Evolutionary conservation across 2,797 vertebrate genomes (phyloP), one percentile per base, ranked within the genome.

Genomic region (Acanthurus leucopareius): DNA sequence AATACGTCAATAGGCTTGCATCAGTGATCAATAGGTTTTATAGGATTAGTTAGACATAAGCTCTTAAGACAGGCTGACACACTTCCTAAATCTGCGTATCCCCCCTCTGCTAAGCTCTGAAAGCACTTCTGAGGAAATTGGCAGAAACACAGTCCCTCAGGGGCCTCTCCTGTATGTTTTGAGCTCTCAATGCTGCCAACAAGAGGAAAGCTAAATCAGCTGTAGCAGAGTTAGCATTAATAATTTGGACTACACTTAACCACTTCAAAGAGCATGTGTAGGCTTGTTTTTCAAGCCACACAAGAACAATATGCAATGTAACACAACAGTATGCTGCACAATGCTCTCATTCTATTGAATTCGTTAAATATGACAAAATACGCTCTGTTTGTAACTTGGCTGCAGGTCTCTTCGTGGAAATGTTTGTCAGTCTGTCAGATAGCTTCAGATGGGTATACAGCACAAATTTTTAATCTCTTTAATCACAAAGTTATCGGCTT

Each of bases 401-500:
- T 67, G 49, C 57, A 53, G 84, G 77, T 57, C 54, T 73, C 19
- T 52, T 32, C 68, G 65, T 66, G 69, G 51, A 84, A 69, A 64
- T 79, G 70, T 82, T 84, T 17, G n/a, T 71, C 76, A 86, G 70
- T 79, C 86, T 84, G 86, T 91, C 89, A 85, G 52, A 60, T 17
- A 74, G 78, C 80, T 78, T 81, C 65, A 83, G 75, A 85, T 73
- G 77, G 76, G 58, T 73, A 82, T 75, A 86, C 72, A 79, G 81
- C 73, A 75, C 69, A 88, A 64, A 68, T 85, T 89, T 88, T 89
- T 89, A 88, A 93, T 93, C 83, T 65, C 28, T 32, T 32, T 32
- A 32, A 32, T 32, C 28, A 32, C 28, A 32, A 84, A 93, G 83
- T 92, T 89, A 87, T 83, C 58, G 82, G 86, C 65, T 94, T 91